Conservation (phyloP, 2,113 vertebrate species). For the Puma concolor region DNA sequence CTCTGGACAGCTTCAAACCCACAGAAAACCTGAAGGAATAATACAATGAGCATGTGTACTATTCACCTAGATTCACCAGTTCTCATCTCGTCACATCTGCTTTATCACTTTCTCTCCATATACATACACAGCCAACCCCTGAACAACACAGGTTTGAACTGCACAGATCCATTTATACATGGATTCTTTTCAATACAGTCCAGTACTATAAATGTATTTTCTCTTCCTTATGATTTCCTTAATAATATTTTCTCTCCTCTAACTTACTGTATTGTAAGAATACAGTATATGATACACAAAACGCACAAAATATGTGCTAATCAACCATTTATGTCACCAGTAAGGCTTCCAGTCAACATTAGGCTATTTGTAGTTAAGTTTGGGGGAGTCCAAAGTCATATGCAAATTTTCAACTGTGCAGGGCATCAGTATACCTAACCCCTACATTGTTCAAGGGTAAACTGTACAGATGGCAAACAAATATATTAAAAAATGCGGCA, state of each 20-base stretch:
- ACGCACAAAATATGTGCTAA: background rate
- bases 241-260: background rate
- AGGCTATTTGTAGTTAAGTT: background rate
- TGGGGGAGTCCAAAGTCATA: background rate
- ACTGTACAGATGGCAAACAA: background rate
- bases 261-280: background rate
- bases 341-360: background rate
- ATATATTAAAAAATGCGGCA: background rate
- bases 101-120: background rate
- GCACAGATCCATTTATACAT: background rate
- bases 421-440: background rate
- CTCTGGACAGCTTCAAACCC: background rate
- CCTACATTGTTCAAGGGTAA: background rate
- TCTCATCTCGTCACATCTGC: background rate
- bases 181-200: background rate
- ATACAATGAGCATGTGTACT: background rate
- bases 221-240: background rate
- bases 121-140: background rate
- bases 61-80: background rate
- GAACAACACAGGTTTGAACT: background rate
- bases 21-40: background rate
- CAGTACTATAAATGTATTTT: background rate
- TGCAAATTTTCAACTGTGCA: background rate
- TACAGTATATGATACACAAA: background rate
- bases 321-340: background rate